Evolutionary conservation across 2,113 vertebrate species (phyloP).

Genomic region (Perccottus glenii): DNA sequence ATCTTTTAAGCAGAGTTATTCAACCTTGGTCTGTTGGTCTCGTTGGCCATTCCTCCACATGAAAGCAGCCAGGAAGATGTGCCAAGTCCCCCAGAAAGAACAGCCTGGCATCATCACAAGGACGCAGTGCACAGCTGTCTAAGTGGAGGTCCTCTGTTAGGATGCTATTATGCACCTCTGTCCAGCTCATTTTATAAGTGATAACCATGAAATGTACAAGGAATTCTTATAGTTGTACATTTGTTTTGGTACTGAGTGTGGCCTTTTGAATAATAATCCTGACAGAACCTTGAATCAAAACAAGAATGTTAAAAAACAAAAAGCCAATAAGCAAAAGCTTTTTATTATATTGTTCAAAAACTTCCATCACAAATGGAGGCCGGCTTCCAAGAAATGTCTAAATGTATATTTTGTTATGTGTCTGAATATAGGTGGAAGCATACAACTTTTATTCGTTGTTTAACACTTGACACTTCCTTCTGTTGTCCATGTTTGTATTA

Average conservation of each 20-base stretch:
- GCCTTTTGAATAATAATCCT: too few relatives aligned
- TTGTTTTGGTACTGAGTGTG: not conserved
- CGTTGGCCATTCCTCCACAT: slow-evolving; percentile 15
- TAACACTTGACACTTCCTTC: too few relatives aligned
- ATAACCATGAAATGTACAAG: not conserved
- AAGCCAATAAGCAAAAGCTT: not conserved
- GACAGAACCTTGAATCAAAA: too few relatives aligned
- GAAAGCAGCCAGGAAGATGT: slow-evolving; percentile 10
- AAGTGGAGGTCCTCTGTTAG: slow-evolving; percentile 25
- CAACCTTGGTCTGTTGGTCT: slow-evolving; percentile 25
- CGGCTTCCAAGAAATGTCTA: too few relatives aligned
- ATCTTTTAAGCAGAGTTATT: not conserved
- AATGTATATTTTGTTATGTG: too few relatives aligned
- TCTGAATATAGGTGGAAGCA: too few relatives aligned
- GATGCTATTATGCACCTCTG: slow-evolving; percentile 14
- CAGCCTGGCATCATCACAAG: slow-evolving; percentile 30
- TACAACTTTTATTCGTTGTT: too few relatives aligned
- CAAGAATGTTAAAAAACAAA: not conserved
- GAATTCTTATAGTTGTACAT: not conserved
- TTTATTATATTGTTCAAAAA: too few relatives aligned
- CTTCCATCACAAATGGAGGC: too few relatives aligned
- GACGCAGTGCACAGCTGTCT: slow-evolving; percentile 39
- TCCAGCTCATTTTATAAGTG: not conserved
- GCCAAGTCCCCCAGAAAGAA: slow-evolving; percentile 30
- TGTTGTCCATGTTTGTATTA: too few relatives aligned